Percentiles rank a stretch among this genome's conserved stretches.
Evolutionary conservation across 2,113 vertebrate genomes (phyloP).

Genomic region (Bolborhynchus lineola): DNA sequence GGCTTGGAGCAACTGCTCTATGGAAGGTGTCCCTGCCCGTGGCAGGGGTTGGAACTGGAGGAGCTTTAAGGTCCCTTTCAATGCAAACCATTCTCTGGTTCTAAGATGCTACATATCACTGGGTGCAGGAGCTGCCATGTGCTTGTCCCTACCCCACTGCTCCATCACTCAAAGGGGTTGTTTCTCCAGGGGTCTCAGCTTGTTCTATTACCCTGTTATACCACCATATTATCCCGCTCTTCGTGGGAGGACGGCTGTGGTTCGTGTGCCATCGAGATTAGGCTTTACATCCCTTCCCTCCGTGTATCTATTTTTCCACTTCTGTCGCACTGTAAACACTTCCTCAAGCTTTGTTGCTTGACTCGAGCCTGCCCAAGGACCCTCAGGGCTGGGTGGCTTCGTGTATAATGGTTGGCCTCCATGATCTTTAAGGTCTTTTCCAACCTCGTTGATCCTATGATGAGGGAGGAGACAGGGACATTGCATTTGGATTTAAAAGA

Average conservation of each 20-base stretch:
- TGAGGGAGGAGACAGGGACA: not conserved
- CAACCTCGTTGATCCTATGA: not conserved
- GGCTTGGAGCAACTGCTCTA: not conserved
- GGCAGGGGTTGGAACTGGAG: too few relatives aligned
- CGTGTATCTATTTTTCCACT: not conserved
- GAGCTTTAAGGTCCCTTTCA: not conserved
- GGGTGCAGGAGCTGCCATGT: rapidly evolving
- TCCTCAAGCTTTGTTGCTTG: not conserved
- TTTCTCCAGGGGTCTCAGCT: not conserved
- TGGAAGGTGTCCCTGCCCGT: too few relatives aligned
- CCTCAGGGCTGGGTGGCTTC: not conserved
- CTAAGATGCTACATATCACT: rapidly evolving
- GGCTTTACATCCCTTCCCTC: not conserved
- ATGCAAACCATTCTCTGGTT: not conserved
- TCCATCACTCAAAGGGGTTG: not conserved
- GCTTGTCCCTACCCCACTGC: too few relatives aligned
- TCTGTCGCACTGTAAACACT: not conserved
- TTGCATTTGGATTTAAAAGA: rapidly evolving
- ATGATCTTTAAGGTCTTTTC: not conserved
- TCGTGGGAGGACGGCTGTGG: not conserved
- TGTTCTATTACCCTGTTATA: not conserved
- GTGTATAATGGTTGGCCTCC: not conserved
- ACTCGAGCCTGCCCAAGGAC: not conserved
- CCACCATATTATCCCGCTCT: not conserved
- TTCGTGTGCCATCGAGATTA: not conserved